Conservation (phyloP, 1,140 invertebrate genomes). For the Rhopalosiphum maidis region DNA sequence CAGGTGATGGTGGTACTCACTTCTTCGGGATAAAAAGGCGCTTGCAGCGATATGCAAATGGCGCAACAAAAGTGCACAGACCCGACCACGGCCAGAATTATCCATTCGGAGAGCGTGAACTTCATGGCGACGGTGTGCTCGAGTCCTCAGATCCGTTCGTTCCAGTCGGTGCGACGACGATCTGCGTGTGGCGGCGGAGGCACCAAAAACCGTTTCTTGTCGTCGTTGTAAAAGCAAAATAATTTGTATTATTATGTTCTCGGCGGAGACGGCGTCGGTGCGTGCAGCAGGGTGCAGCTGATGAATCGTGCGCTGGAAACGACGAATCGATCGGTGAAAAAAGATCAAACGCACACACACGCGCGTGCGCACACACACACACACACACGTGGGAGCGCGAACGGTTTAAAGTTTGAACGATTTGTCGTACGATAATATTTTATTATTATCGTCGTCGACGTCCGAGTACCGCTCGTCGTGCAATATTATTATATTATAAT, state of each 20-base stretch:
- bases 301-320: background rate
- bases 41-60: constrained; percentile 68
- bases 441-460: background rate
- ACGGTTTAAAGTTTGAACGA: background rate
- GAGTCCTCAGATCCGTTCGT: background rate
- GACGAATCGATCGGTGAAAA: background rate
- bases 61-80: constrained; percentile 68
- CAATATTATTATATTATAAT: background rate
- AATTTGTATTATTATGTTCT: background rate
- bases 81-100: constrained; percentile 66
- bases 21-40: constrained; percentile 69
- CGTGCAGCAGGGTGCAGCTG: background rate
- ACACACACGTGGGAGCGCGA: background rate
- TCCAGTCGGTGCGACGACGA: background rate
- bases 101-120: constrained; percentile 65
- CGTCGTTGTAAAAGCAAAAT: background rate
- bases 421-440: too few relatives aligned
- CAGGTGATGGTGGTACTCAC: constrained; percentile 60
- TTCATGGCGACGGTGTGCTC: constrained; percentile 38
- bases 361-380: too few relatives aligned
- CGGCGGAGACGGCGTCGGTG: too few relatives aligned
- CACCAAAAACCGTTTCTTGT: background rate
- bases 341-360: background rate
- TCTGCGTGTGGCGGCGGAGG: too few relatives aligned
- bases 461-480: background rate